Conservation (phyloP, 1,140 invertebrate species). For the Cyrtorhinus lividipennis region DNA sequence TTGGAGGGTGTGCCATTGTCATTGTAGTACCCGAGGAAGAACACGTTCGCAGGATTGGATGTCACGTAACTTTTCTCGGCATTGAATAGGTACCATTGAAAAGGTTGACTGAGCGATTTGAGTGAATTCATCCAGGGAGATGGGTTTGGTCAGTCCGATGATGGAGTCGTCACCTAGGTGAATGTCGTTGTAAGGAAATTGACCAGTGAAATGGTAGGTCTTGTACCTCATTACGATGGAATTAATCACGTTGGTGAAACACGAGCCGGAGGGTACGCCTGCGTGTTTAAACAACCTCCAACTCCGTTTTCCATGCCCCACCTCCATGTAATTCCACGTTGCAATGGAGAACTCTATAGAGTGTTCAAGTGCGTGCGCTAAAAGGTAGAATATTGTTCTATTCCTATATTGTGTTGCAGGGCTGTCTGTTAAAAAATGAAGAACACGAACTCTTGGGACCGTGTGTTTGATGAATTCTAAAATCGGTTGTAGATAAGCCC, state of each 20-base stretch:
- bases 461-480: too few relatives aligned
- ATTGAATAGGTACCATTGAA: neutral
- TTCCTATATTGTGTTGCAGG: too few relatives aligned
- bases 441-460: too few relatives aligned
- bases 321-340: too few relatives aligned
- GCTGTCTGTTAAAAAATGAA: too few relatives aligned
- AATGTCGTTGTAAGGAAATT: neutral
- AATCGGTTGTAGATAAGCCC: too few relatives aligned
- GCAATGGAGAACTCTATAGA: too few relatives aligned
- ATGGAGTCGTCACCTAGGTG: neutral
- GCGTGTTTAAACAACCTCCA: neutral
- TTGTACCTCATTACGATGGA: neutral
- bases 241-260: neutral
- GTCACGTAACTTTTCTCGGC: neutral
- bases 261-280: neutral
- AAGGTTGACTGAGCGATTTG: neutral
- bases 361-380: too few relatives aligned
- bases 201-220: neutral
- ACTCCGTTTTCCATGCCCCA: too few relatives aligned
- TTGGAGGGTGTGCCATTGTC: neutral
- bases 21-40: neutral
- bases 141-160: neutral
- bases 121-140: neutral
- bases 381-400: too few relatives aligned
- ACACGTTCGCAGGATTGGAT: neutral